Base-by-base conservation (phyloP, 2,888 invertebrate species). In the Caenorhabditis japonica region DNA sequence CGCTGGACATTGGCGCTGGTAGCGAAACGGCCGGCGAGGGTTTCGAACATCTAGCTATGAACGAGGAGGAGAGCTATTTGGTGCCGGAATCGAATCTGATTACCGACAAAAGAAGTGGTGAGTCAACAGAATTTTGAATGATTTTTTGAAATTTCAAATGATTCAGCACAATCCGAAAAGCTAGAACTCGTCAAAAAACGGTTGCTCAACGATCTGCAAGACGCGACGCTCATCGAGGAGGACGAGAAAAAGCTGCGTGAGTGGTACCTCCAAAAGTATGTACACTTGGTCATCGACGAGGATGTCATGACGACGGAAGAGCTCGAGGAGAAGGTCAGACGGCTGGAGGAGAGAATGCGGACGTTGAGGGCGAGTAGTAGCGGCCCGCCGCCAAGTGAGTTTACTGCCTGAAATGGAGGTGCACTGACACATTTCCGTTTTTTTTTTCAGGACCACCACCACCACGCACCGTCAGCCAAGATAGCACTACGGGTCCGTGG, bases 321-420 rank as follows among this genome's bases (percentile, higher is more conserved):
- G 17, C 27, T 72, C 4, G 49, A 55, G 13, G 62, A 44, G n/a
- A 44, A 46, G 15, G 70, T 76, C 0, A 30, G 27, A 23, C 8
- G 19, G 4, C 21, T 76, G 19, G 52, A 66, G 17, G 46, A 33
- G 1, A 66, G 46, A 25, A 17, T 73, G 43, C 46, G 19, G 19
- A 64, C 33, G 27, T 25, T 70, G 10, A 21, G 72, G 43, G 36
- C 43, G 3, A 51, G 72, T 2, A 23, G 34, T 33, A 33, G 46
- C 41, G 58, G 33, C 34, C 70, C 66, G 3, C 76, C 76, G 3
- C 69, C 69, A 7, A 53, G 72, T 76, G 23, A 73, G 72, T 59
- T 43, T 39, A 30, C 5, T 43, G 5, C 2, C 7, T 1, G 17
- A 17, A 13, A 46, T 38, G 25, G 27, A 27, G n/a, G 4, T 34